Base-by-base conservation (phyloP, 2,113 vertebrate genomes). In the Salvelinus sp. region DNA sequence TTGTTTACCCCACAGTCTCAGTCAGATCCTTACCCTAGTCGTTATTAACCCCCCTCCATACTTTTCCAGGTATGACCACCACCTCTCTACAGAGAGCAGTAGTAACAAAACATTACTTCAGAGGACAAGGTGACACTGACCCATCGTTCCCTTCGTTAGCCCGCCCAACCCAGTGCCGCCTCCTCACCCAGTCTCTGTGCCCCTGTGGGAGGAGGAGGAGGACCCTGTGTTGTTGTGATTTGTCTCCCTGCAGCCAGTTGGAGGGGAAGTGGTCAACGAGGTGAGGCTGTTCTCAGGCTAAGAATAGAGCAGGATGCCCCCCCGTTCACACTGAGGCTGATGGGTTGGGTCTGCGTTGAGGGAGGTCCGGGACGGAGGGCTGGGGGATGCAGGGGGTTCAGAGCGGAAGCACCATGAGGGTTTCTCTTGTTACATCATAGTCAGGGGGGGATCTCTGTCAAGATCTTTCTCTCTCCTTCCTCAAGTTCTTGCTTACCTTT, bases 241-340 rank as follows among this genome's bases (percentile, higher is more conserved):
- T 68, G 28, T 28, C 22, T 66, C 30, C 66, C 30, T 20, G 16
- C 9, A n/a, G 6, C 27, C 28, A 63, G 60, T 30, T 65, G 60
- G 57, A 38, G 28, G 47, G 57, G 70, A 81, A 69, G 68, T 82
- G 73, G 80, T 80, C 80, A 66, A 22, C 27, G 70, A 76, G 74
- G 78, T 80, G 76, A 69, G 67, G 28, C 69, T 54, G 72, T 44
- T 57, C 18, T 44, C 76, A 80, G 69, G 58, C 76, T 86, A 86
- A 79, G 69, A 74, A 81, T 83, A 86, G 72, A 44, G 38, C 38
- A 74, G 58, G 76, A 75, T 76, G 47, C 67, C 48, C 71, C 23
- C 25, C 12, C 23, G n/a, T 23, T 23, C 38, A 44, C 38, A 44
- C 38, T 10, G 27, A 28, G 64, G 64, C 16, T 66, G 64, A 66